Evolutionary conservation across 1,140 invertebrate species (phyloP).

Genomic region (Zaprionus vittiger): DNA sequence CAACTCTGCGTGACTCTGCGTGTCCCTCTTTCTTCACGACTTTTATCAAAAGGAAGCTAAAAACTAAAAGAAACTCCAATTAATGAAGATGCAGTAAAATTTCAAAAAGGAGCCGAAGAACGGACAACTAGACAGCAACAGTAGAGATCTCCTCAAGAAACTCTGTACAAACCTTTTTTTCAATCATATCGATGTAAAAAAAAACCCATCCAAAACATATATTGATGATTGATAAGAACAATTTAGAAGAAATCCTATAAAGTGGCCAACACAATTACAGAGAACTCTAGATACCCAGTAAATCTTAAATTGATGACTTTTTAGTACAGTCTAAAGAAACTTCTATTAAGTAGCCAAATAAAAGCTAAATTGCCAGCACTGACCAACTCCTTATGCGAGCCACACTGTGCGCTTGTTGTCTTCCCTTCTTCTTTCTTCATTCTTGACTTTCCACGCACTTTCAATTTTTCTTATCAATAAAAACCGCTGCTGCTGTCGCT

Average conservation of each 20-base stretch:
- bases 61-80: background rate
- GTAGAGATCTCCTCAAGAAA: no score
- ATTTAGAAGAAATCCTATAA: no score
- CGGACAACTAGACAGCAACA: background rate
- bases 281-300: no score
- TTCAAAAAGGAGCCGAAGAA: background rate
- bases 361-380: background rate
- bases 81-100: background rate
- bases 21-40: background rate
- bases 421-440: slow-evolving; percentile 14
- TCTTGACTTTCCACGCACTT: slow-evolving; percentile 64
- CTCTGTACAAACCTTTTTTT: no score
- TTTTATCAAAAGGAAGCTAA: background rate
- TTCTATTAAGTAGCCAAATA: background rate
- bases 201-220: no score
- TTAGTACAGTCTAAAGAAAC: background rate
- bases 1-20: no score
- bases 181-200: no score
- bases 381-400: background rate
- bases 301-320: no score
- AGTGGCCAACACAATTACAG: no score
- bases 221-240: no score
- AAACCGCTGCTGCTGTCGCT: slow-evolving; percentile 27
- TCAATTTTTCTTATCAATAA: slow-evolving; percentile 77
- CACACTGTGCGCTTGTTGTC: slow-evolving; percentile 20